These are phyloP conservation scores for Vireo altiloquus DNA, from an alignment of 2,113 vertebrate genomes.

Conservation along the genomic window DNA sequence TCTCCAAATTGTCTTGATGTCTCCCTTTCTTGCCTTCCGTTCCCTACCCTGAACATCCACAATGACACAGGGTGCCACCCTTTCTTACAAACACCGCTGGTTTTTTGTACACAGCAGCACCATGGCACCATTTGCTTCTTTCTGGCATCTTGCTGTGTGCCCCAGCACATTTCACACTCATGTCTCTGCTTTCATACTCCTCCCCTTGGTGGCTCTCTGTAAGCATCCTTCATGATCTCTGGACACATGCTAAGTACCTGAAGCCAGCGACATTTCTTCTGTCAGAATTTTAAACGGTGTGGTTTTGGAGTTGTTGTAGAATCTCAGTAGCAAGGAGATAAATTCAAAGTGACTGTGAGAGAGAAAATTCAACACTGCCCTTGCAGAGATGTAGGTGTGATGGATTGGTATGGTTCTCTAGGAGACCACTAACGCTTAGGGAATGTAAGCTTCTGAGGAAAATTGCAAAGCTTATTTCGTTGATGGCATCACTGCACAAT, in stretches of 20 bases:
- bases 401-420: not conserved
- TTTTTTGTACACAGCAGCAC: not conserved
- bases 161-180: fast-evolving
- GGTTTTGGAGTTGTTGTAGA: not conserved
- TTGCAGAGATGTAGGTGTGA: not conserved
- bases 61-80: fast-evolving
- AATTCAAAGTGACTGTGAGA: not conserved
- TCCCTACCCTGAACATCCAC: fast-evolving
- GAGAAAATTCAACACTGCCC: not conserved
- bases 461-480: not conserved
- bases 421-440: not conserved
- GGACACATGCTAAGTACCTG: not conserved
- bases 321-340: not conserved
- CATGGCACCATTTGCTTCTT: not conserved
- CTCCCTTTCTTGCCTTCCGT: not conserved
- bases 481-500: not conserved
- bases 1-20: not conserved
- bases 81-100: not conserved
- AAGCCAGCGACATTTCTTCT: not conserved
- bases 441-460: not conserved
- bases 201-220: not conserved
- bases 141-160: not conserved
- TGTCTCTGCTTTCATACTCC: not conserved
- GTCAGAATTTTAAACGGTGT: not conserved
- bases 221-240: not conserved